Conservation (phyloP, 1,140 invertebrate species). For the Hylaeus volcanicus region DNA sequence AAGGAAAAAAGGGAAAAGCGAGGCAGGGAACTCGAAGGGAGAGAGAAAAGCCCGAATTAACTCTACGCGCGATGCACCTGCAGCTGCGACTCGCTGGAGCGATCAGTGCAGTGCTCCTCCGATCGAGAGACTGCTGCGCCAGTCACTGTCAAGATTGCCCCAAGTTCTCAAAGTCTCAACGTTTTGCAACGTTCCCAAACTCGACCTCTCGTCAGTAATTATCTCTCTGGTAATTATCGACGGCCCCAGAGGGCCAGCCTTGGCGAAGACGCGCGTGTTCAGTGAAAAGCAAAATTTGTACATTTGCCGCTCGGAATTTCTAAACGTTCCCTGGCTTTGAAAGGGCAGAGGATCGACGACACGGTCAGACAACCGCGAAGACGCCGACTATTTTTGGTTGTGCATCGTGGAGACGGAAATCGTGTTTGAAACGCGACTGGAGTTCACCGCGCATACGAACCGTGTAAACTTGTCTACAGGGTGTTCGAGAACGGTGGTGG, state of each 20-base stretch:
- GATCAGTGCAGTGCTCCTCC: conserved; percentile 1
- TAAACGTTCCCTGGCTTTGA: not conserved
- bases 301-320: not conserved
- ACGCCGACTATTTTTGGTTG: not conserved
- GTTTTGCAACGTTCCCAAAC: too few species aligned
- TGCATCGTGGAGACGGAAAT: conserved; percentile 5
- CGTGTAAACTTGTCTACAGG: not conserved
- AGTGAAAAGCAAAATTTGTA: not conserved
- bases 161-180: not conserved
- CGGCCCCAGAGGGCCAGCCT: too few species aligned
- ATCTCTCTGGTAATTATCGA: not conserved
- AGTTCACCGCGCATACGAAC: not conserved
- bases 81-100: conserved; percentile 48
- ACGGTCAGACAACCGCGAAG: not conserved
- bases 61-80: conserved; percentile 52
- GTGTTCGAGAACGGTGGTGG: too few species aligned
- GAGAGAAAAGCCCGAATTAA: conserved; percentile 73
- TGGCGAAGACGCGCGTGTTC: too few species aligned
- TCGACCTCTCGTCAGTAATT: too few species aligned
- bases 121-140: not conserved
- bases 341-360: not conserved
- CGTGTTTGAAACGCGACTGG: not conserved
- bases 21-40: conserved; percentile 37
- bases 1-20: conserved; percentile 19
- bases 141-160: too few species aligned